Conservation (phyloP, 2,888 invertebrate species). For the Heliconius erato region DNA sequence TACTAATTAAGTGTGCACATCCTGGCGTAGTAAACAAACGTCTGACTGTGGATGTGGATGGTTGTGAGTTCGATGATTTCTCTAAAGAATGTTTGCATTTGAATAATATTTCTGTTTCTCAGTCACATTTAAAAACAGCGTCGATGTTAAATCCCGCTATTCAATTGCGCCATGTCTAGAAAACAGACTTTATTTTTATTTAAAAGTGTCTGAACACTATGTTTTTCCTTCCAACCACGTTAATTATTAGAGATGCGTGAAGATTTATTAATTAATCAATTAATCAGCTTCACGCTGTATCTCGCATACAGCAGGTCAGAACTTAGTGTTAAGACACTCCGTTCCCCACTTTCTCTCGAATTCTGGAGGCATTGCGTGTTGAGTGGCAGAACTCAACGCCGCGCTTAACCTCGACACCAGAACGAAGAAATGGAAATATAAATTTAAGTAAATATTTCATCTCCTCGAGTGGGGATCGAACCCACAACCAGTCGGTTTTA, state of each 20-base stretch:
- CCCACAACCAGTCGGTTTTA: no score
- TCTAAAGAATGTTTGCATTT: neutral
- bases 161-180: neutral
- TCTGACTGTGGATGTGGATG: neutral
- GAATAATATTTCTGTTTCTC: neutral
- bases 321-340: no score
- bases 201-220: neutral
- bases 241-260: neutral
- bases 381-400: no score
- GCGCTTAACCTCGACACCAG: no score
- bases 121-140: neutral
- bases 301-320: no score
- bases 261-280: conserved; percentile 49
- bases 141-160: neutral
- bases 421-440: no score
- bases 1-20: neutral
- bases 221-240: neutral
- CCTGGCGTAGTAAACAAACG: neutral
- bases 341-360: no score
- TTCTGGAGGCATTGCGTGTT: no score
- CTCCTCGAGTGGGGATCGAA: no score
- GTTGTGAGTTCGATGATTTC: neutral
- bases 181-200: no score
- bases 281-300: no score
- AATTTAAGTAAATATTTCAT: no score